Base-by-base conservation (phyloP, 2,888 invertebrate species). In the Drosophila imparisetae region DNA sequence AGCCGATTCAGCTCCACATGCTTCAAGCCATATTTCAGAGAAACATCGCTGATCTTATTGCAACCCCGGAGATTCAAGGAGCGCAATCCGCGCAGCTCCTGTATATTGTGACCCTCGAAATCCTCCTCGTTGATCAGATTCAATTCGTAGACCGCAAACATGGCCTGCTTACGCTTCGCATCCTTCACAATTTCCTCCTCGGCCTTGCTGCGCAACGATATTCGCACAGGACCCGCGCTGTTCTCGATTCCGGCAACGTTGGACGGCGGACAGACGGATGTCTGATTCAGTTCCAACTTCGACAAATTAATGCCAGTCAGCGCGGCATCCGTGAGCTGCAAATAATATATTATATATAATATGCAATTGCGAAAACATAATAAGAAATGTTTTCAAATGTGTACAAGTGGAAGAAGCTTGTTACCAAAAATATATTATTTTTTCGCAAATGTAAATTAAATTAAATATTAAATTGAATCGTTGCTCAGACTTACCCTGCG, bases 1-100 rank as follows among this genome's bases (percentile, higher is more conserved):
- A 96, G 93, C 69, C 93, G 93, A 38, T 93, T 92, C 10, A 96
- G 93, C 91, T 96, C 96, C 58, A 94, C 93, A 85, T 96, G 96
- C 71, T 94, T 94, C 73, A 96, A 94, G 45, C 95, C 95, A 83
- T 96, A 95, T 72, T 94, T 95, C 13, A 96, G 90, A 73, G 96
- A 96, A 0, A 95, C 94, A 92, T 96, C 96, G 24, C 96, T 95
- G 61, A 96, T 95, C 91, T 94, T 94, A 78, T 95, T 95, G 89
- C 96, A 96, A 1, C 95, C 95, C 68, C 95, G 94, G 21, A 96
- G 93, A 89, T 96, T 95, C 8, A 96, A 92, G 55, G 94, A 93
- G 69, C 92, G 93, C 3, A 96, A 93, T 0, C 94, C 93, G 75
- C 93, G 94, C 18, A 95, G 84, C 38, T 94, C 93, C 38, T 94